phyloP scores from a whole-genome alignment of 2,797 vertebrate species.

The Apogon hyalosoma region DNA sequence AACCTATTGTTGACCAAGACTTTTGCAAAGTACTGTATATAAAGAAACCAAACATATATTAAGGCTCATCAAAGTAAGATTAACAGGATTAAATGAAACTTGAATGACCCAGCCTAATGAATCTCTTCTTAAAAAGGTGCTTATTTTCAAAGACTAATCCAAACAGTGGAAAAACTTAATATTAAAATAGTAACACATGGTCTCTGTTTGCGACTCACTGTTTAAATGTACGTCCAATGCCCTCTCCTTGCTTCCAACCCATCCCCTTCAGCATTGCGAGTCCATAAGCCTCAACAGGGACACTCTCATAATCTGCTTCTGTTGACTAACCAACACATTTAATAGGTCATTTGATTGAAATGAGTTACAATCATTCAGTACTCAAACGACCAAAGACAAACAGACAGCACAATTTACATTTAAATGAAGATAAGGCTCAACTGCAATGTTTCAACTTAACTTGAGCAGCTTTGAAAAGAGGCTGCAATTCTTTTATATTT shows the following conservation, averaged over 20 bases:
- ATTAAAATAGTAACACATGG: neutral
- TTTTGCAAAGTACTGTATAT: too few relatives aligned
- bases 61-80: too few relatives aligned
- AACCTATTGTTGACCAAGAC: too few relatives aligned
- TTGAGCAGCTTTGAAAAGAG: too few relatives aligned
- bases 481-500: too few relatives aligned
- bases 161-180: neutral
- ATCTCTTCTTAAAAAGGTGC: neutral
- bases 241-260: constrained; percentile 91
- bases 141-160: neutral
- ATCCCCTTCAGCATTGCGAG: constrained; percentile 93
- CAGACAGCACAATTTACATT: neutral
- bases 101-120: too few relatives aligned
- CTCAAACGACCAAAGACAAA: neutral
- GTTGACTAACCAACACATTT: constrained; percentile 80
- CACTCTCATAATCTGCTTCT: constrained; percentile 88
- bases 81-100: too few relatives aligned
- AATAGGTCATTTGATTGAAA: constrained; percentile 16
- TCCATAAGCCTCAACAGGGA: constrained; percentile 91
- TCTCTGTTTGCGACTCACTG: constrained; percentile 80
- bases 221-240: constrained; percentile 91
- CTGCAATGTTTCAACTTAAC: neutral
- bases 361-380: neutral
- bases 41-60: neutral
- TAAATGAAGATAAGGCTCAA: neutral